Evolutionary conservation across 2,797 vertebrate species (phyloP).

Genomic region (Smutsia temminckii): DNA sequence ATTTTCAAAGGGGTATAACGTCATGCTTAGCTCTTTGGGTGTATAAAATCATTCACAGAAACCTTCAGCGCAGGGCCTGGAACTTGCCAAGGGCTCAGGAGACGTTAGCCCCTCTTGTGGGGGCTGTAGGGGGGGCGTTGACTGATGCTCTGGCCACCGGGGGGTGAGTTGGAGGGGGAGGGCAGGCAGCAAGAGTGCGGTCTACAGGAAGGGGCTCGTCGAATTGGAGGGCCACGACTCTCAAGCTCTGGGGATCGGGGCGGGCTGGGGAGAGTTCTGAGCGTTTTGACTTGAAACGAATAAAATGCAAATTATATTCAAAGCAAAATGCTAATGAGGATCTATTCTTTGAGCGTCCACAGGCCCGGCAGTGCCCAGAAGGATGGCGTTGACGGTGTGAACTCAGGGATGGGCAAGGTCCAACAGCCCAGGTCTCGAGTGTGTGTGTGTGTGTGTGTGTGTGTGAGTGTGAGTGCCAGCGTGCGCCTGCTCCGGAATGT

Average conservation of each 20-base stretch:
- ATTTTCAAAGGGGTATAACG: not conserved
- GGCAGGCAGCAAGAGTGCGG: not conserved
- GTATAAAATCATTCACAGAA: not conserved
- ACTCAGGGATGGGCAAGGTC: not conserved
- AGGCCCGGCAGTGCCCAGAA: not conserved
- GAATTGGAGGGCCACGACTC: not conserved
- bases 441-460: not conserved
- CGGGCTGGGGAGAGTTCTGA: conserved; percentile 49
- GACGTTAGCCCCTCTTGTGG: not conserved
- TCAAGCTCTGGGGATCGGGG: conserved; percentile 14
- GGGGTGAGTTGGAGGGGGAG: not conserved
- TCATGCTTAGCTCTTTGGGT: not conserved
- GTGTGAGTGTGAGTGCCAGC: conserved; percentile 20
- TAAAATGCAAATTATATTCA: conserved; percentile 81
- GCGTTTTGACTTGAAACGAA: conserved; percentile 74
- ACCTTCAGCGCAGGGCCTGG: not conserved
- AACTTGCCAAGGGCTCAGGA: not conserved
- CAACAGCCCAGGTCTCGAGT: not conserved
- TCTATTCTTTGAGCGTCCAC: conserved; percentile 46
- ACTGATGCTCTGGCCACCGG: not conserved
- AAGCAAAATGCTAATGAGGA: conserved; percentile 77
- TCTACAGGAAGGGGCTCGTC: not conserved
- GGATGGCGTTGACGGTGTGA: conserved; percentile 21
- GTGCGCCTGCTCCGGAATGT: conserved; percentile 42
- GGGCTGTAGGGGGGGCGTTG: not conserved